Conservation (phyloP, 1,140 invertebrate species). For the Armadillidium nasatum region DNA sequence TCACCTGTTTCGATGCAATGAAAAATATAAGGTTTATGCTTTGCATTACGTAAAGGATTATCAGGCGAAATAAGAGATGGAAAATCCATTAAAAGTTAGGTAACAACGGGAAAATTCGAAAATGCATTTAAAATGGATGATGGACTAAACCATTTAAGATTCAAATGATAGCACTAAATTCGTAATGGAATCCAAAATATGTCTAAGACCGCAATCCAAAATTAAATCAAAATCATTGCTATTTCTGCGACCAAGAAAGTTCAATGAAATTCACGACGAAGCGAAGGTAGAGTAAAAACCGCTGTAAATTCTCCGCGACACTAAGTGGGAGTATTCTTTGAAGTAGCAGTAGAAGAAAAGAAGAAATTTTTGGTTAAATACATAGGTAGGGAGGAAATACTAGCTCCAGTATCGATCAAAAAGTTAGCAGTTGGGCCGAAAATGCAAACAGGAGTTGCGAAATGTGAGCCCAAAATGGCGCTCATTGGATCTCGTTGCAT, state of each 20-base stretch:
- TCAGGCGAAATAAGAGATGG: too few species aligned
- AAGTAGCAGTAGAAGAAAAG: neutral
- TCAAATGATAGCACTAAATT: neutral
- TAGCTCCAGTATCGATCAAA: neutral
- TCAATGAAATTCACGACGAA: conserved; percentile 11
- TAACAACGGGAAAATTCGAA: neutral
- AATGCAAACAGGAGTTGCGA: neutral
- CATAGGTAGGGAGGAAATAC: neutral
- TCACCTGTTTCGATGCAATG: neutral
- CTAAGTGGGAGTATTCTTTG: neutral
- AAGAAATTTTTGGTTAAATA: neutral
- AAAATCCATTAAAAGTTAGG: too few species aligned
- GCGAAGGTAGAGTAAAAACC: neutral
- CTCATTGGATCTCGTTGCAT: neutral
- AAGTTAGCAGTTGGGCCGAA: neutral
- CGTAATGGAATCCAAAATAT: neutral
- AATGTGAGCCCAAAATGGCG: neutral
- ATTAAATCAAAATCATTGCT: neutral
- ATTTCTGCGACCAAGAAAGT: neutral
- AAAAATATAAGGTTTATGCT: neutral
- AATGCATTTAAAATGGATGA: neutral
- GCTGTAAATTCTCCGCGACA: neutral
- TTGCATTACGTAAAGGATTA: neutral
- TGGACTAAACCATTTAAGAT: neutral
- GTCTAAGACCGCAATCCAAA: too few species aligned